A percentile compares a stretch with the other conserved stretches of the same genome.
These are phyloP conservation scores for Drosophila rubida DNA, from an alignment of 2,888 invertebrate species.

Conservation along the genomic window DNA sequence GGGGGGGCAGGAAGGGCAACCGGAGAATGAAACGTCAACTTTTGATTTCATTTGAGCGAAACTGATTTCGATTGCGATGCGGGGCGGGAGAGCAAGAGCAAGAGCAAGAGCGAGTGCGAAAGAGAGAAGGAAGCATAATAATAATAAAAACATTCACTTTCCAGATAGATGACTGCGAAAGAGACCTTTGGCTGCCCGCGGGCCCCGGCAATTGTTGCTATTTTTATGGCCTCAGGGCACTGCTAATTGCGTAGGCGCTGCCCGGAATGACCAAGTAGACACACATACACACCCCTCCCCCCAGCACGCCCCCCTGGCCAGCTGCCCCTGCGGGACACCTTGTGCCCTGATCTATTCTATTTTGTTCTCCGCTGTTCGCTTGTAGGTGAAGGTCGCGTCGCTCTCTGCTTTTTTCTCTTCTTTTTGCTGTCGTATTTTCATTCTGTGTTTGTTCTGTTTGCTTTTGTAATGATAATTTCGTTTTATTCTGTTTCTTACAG, in stretches of 20 bases:
- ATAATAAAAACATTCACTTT: conserved; percentile 61
- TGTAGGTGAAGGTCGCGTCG: conserved; percentile 73
- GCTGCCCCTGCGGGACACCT: conserved; percentile 1
- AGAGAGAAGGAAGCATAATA: conserved; percentile 7
- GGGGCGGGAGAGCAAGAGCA: not conserved
- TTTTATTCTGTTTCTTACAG: conserved; percentile 7
- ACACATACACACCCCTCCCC: conserved; percentile 4
- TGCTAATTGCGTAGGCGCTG: conserved; percentile 76
- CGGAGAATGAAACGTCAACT: conserved; percentile 37
- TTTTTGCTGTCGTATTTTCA: not conserved
- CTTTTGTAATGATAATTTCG: conserved; percentile 56
- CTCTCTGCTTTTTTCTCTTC: conserved; percentile 39
- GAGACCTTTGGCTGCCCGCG: conserved; percentile 38
- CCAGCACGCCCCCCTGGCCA: too few relatives aligned
- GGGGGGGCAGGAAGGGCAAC: not conserved
- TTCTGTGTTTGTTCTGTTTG: conserved; percentile 51
- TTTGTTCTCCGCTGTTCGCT: conserved; percentile 32
- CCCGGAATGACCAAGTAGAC: conserved; percentile 66
- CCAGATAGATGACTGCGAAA: conserved; percentile 37
- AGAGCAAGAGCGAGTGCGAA: not conserved
- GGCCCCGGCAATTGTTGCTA: conserved; percentile 48
- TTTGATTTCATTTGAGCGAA: conserved; percentile 60
- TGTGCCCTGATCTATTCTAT: conserved; percentile 38
- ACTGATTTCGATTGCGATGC: conserved; percentile 46
- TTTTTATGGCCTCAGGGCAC: conserved; percentile 58